A percentile compares a stretch with the other conserved stretches of the same genome.
Conservation (phyloP, 2,113 vertebrate species). For the Salvelinus fontinalis region DNA sequence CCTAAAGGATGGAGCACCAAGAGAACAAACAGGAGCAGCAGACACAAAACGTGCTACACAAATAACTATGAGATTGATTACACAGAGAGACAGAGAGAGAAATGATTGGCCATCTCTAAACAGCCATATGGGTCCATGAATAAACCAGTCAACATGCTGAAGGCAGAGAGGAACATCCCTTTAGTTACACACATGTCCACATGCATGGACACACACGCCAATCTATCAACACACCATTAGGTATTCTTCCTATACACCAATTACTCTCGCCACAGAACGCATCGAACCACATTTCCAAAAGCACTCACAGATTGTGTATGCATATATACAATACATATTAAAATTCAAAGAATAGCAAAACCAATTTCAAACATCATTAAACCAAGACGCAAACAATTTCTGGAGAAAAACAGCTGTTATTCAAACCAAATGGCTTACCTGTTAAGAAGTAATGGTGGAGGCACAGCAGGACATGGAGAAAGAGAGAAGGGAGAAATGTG, state of each 20-base stretch:
- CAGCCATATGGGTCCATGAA: background rate
- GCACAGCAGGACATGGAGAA: background rate
- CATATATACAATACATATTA: background rate
- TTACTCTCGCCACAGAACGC: background rate
- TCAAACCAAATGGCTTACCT: constrained; percentile 35
- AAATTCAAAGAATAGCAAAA: background rate
- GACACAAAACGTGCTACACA: background rate
- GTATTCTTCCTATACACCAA: background rate
- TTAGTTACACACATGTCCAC: background rate
- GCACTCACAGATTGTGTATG: background rate
- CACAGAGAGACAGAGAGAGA: background rate
- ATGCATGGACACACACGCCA: background rate
- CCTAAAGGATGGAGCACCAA: background rate
- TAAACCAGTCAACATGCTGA: background rate
- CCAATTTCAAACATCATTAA: background rate
- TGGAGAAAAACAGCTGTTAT: background rate
- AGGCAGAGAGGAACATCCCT: background rate
- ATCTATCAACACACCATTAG: background rate
- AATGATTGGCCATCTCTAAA: background rate
- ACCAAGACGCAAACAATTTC: background rate
- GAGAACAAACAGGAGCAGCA: background rate
- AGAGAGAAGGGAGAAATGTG: background rate
- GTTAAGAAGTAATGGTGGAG: background rate
- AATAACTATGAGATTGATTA: background rate
- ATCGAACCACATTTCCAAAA: background rate